Evolutionary conservation across 2,888 invertebrate species (phyloP), one percentile per base, ranked within the genome.

Genomic region (Agrilus biguttatus): DNA sequence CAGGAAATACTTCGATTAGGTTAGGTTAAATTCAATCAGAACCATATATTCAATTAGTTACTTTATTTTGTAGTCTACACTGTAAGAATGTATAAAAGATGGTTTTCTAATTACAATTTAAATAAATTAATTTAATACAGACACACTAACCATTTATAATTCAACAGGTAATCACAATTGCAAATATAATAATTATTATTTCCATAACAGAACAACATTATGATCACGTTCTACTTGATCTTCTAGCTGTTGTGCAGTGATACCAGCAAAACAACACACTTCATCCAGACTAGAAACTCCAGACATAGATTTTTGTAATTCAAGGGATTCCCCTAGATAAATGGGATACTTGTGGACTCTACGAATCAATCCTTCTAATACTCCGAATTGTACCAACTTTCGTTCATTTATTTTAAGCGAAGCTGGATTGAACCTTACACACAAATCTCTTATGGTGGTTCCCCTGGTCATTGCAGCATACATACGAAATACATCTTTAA

Each of bases 271-370:
- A 59, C 90, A 88, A 65, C 93, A 92, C 55, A 95, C 91, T 65
- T 92, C 89, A 67, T 95, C 93, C 44, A 83, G 75, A 60, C 82
- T 86, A 48, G 82, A 79, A 1, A 74, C 69, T 0, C 93, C 93
- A 37, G 83, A 85, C 59, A 91, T 86, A 55, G 83, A 72, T 40
- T 75, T 71, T 35, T 77, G 73, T 33, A 81, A 65, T 34, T 63
- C 63, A 10, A 39, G 39, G 17, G 54, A 52, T 14, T 62, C 60
- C 3, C 55, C 56, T 23, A 66, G 45, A 23, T 60, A 53, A 37
- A 67, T 57, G 2, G 67, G 67, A 52, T 63, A 67, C 49, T 87
- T 87, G 54, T 89, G 80, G 0, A 91, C 77, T 50, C 87, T 70
- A 32, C 87, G 71, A 44, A 93, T 86, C 6, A 90, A 70, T 0